Percentiles rank a stretch among this genome's conserved stretches.
These are phyloP conservation scores for Tridacna crocea DNA, from an alignment of 2,888 invertebrate species.

Conservation along the genomic window DNA sequence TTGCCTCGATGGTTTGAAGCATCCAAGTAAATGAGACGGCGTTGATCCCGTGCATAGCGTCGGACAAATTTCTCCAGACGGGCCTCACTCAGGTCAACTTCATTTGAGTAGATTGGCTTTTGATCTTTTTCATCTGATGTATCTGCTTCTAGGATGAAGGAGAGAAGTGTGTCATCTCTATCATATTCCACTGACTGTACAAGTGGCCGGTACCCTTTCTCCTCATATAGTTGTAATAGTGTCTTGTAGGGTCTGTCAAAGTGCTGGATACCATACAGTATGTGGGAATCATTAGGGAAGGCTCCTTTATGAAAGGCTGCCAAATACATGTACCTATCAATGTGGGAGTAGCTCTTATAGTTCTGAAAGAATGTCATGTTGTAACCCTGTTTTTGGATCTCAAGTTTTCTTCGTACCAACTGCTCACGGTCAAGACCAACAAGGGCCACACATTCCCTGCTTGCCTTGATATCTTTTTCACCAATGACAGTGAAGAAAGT, in stretches of 20 bases:
- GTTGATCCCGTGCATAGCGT: conserved; percentile 65
- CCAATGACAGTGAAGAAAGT: conserved; percentile 76
- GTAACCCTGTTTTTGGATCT: conserved; percentile 71
- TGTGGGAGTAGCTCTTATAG: conserved; percentile 76
- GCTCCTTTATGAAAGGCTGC: conserved; percentile 75
- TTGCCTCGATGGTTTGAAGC: conserved; percentile 72
- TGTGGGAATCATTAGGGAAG: conserved; percentile 68
- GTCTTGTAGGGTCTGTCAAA: conserved; percentile 76
- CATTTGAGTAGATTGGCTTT: conserved; percentile 28
- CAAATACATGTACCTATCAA: conserved; percentile 65
- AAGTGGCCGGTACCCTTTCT: conserved; percentile 74
- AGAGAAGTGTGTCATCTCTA: conserved; percentile 72
- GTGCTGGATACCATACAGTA: conserved; percentile 75
- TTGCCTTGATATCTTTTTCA: conserved; percentile 62
- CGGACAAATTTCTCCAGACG: conserved; percentile 68
- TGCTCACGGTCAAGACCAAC: conserved; percentile 71
- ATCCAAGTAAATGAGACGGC: conserved; percentile 75
- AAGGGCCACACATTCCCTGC: conserved; percentile 64
- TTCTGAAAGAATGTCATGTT: conserved; percentile 79
- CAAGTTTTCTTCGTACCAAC: conserved; percentile 69
- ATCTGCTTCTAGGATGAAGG: conserved; percentile 76
- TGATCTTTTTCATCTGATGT: conserved; percentile 55
- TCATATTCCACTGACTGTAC: conserved; percentile 75
- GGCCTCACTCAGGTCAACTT: conserved; percentile 68
- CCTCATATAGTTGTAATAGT: conserved; percentile 73